Conservation (phyloP, 2,797 vertebrate species). For the Heterohyrax brucei region DNA sequence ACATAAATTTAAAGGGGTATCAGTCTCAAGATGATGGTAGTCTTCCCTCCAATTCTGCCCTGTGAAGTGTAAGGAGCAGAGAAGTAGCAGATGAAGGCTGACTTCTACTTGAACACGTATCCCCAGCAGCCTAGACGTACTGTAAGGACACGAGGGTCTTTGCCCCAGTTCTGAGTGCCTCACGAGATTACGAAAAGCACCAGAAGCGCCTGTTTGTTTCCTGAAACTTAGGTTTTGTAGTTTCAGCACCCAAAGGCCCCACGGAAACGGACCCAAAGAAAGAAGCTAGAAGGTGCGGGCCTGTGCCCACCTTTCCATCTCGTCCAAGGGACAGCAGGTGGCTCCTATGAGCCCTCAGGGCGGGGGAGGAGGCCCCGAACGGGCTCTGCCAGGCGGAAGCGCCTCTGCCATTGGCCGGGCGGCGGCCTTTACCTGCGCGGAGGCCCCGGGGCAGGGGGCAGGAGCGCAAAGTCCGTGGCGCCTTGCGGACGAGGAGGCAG, state of each 20-base stretch:
- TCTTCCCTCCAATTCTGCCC: background rate
- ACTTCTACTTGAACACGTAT: background rate
- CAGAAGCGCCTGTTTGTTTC: background rate
- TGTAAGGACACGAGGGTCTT: accelerated
- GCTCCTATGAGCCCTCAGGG: background rate
- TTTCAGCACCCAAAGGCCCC: background rate
- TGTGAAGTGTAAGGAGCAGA: background rate
- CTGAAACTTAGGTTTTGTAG: background rate
- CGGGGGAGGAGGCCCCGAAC: background rate
- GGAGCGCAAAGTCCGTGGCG: slow-evolving; percentile 76
- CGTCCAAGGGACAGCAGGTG: background rate
- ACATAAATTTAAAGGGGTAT: background rate
- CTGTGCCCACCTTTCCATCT: background rate
- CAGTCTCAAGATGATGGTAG: background rate
- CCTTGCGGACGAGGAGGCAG: background rate
- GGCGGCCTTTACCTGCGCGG: slow-evolving; percentile 80
- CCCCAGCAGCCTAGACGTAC: too few species aligned
- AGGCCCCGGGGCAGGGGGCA: accelerated
- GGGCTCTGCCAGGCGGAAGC: background rate
- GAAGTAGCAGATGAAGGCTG: background rate
- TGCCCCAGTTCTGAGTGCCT: too few species aligned
- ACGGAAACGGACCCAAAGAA: background rate
- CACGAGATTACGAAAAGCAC: background rate
- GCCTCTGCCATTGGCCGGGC: slow-evolving; percentile 78
- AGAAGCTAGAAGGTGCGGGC: background rate